phyloP scores from a whole-genome alignment of 2,113 vertebrate species.

The Lepisosteus oculatus region DNA sequence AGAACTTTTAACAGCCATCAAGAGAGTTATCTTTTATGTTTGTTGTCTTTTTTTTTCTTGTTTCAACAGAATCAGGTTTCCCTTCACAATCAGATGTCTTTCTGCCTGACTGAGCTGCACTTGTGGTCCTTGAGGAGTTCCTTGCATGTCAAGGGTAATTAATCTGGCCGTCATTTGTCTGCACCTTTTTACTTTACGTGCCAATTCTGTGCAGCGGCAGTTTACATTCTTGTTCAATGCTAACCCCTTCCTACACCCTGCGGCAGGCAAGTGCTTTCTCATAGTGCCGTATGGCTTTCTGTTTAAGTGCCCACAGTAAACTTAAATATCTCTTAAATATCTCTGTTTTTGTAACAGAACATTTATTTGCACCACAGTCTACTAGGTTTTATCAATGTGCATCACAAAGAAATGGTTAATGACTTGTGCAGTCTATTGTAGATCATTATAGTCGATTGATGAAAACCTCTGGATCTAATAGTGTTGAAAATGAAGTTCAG shows the following conservation, averaged over 20 bases:
- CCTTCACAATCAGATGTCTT: conserved; percentile 80
- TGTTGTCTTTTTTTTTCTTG: conserved; percentile 42
- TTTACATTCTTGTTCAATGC: not conserved
- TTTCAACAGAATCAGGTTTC: conserved; percentile 59
- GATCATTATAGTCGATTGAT: too few relatives aligned
- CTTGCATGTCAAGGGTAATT: conserved; percentile 82
- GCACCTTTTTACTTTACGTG: conserved; percentile 9
- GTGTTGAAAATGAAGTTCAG: too few relatives aligned
- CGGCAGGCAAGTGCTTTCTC: not conserved
- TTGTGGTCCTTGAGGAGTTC: conserved; percentile 91
- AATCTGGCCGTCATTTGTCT: conserved; percentile 29
- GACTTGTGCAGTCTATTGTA: too few relatives aligned
- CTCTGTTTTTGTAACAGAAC: too few relatives aligned
- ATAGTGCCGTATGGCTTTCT: not conserved
- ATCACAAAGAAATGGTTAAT: too few relatives aligned
- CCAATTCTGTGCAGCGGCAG: not conserved
- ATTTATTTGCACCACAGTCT: too few relatives aligned
- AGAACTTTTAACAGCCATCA: too few relatives aligned
- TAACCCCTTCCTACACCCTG: not conserved
- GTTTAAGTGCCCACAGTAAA: too few relatives aligned
- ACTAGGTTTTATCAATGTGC: too few relatives aligned
- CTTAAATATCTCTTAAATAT: too few relatives aligned
- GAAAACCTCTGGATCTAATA: too few relatives aligned
- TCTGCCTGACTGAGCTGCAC: conserved; percentile 90
- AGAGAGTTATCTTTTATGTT: too few relatives aligned